Evolutionary conservation across 2,113 vertebrate genomes (phyloP), one percentile per base, ranked within the genome.

Genomic region (Piaya cayana): DNA sequence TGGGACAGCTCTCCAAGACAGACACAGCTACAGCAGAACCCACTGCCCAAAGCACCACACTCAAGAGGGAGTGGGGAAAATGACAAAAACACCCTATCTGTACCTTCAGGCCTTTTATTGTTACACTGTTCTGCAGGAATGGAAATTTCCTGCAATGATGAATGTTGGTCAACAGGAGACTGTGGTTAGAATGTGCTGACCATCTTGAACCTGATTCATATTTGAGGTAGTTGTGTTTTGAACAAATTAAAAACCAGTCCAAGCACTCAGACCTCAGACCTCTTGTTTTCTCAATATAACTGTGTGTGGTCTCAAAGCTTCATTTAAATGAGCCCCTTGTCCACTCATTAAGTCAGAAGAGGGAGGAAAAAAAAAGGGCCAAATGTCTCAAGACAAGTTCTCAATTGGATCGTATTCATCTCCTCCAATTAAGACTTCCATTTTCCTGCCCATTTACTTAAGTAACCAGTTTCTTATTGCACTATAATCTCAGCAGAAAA

Each of bases 31-130:
- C 2, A 1, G 20, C 39, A 81, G 45, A 91, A 30, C 32, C 7
- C 2, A 0, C 18, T 26, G 34, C 37, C 17, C 23, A 19, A 22
- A 1, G 0, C 6, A 11, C 9, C 6, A 1, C 32, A 32, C 25
- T 59, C n/a, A 39, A 68, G 26, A 52, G 22, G 1, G 12, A 2
- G 3, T n/a, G 15, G 82, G 82, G 72, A 58, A 81, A 84, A 3
- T 27, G 56, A 27, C 12, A 26, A 13, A 29, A 39, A 47, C 11
- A 10, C 8, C 15, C 55, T 8, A 19, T 27, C 15, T 7, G 5
- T 11, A 36, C 9, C 26, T 65, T 58, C 4, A 82, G 65, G 52
- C 15, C 55, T 67, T 52, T 68, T 36, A n/a, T 11, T 84, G 13
- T 15, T 49, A 34, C 27, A 8, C 16, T 13, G 52, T 4, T 84